phyloP scores from a whole-genome alignment of 92 coral and sea anemone genomes.

The Plumapathes pennacea region DNA sequence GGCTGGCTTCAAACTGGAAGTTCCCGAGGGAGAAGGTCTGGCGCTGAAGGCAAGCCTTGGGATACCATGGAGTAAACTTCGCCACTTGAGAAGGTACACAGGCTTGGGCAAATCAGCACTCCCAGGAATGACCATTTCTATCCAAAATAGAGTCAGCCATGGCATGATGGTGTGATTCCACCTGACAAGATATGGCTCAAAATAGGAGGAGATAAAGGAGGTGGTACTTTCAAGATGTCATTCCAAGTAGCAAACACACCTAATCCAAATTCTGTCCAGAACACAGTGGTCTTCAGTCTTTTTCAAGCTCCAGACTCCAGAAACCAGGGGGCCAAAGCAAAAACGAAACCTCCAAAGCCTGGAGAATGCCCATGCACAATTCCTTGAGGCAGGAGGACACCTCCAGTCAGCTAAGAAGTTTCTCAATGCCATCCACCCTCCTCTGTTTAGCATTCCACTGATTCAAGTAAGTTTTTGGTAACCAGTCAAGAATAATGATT shows the following conservation, averaged over 20 bases:
- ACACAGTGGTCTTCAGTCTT: neutral
- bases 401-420: neutral
- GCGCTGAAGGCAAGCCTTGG: conserved; percentile 26
- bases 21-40: conserved; percentile 30
- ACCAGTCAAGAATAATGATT: no score
- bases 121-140: no score
- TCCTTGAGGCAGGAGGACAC: conserved; percentile 1
- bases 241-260: conserved; percentile 19
- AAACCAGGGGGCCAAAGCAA: neutral
- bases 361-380: neutral
- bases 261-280: conserved; percentile 13
- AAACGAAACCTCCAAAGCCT: neutral
- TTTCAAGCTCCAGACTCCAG: no score
- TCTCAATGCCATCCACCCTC: neutral
- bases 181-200: conserved; percentile 10
- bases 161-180: conserved; percentile 24
- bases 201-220: conserved; percentile 22
- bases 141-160: neutral
- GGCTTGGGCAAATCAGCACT: no score
- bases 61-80: conserved; percentile 29
- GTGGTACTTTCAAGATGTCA: conserved; percentile 31
- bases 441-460: neutral
- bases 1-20: conserved; percentile 26
- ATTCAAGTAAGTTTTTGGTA: neutral
- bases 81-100: conserved; percentile 31